phyloP scores from a whole-genome alignment of 2,113 vertebrate genomes.

The Pseudolaguvia tuberculata region DNA sequence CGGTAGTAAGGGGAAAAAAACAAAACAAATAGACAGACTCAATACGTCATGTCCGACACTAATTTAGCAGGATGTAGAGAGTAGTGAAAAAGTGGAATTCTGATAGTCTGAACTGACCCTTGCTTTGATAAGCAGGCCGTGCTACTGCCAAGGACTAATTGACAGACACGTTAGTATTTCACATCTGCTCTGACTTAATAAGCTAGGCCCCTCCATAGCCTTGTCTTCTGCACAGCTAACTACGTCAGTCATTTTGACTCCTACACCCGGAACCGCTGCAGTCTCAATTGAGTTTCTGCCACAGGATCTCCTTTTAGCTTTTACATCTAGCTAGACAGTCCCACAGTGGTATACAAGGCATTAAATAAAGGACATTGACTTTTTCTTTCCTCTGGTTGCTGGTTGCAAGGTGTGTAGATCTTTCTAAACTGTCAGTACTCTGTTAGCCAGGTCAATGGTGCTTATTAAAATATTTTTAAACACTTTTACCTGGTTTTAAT shows the following conservation, averaged over 20 bases:
- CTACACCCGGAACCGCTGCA: slow-evolving; percentile 37
- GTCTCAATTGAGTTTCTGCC: slow-evolving; percentile 50
- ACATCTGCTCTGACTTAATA: slow-evolving; percentile 56
- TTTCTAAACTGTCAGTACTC: slow-evolving; percentile 20
- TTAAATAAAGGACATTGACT: slow-evolving; percentile 53
- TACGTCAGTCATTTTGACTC: slow-evolving; percentile 47
- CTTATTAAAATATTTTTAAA: slow-evolving; percentile 32
- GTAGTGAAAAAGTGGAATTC: slow-evolving; percentile 64
- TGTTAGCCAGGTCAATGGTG: slow-evolving; percentile 21
- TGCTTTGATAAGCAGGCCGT: slow-evolving; percentile 65
- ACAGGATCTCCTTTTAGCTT: slow-evolving; percentile 48
- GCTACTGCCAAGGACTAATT: slow-evolving; percentile 69
- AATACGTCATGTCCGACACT: slow-evolving; percentile 68
- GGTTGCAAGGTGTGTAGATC: slow-evolving; percentile 35
- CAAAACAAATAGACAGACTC: slow-evolving; percentile 66
- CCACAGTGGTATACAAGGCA: slow-evolving; percentile 50
- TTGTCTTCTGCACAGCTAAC: slow-evolving; percentile 46
- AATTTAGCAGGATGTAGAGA: slow-evolving; percentile 67
- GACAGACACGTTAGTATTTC: slow-evolving; percentile 66
- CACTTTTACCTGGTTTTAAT: slow-evolving; percentile 23
- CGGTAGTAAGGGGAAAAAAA: too few relatives aligned
- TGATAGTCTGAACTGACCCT: slow-evolving; percentile 64
- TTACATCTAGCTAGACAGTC: slow-evolving; percentile 46
- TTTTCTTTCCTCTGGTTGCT: slow-evolving; percentile 40
- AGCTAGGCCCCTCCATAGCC: slow-evolving; percentile 33